Evolutionary conservation across 1,140 invertebrate species (phyloP).

Genomic region (Mesaphorura yosii): DNA sequence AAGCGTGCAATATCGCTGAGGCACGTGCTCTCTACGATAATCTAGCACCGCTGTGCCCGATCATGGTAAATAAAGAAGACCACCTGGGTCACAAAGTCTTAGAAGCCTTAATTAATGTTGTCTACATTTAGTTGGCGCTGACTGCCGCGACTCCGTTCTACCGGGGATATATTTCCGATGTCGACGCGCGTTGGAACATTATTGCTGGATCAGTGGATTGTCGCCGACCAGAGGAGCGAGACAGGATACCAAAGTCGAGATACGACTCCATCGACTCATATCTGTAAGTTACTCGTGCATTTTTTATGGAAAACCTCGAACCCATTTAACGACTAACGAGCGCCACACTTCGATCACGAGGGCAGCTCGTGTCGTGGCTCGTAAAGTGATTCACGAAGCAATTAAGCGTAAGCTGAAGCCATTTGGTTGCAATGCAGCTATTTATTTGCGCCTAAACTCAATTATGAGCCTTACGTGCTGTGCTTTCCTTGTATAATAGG

Average conservation of each 20-base stretch:
- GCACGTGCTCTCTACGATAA: slow-evolving; percentile 94
- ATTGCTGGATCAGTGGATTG: slow-evolving; percentile 92
- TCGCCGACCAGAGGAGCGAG: slow-evolving; percentile 82
- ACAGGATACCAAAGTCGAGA: slow-evolving; percentile 86
- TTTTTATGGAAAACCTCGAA: too few relatives aligned
- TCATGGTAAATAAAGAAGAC: slow-evolving; percentile 84
- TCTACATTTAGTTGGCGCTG: slow-evolving; percentile 62
- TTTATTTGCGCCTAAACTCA: too few relatives aligned
- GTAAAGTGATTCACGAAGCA: too few relatives aligned
- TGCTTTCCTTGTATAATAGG: too few relatives aligned
- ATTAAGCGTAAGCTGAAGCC: too few relatives aligned
- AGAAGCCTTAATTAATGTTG: slow-evolving; percentile 20
- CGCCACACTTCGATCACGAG: too few relatives aligned
- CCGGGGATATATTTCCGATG: slow-evolving; percentile 83
- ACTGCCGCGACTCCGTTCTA: slow-evolving; percentile 92
- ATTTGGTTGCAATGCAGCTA: too few relatives aligned
- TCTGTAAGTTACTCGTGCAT: slow-evolving; percentile 48
- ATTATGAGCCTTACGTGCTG: too few relatives aligned
- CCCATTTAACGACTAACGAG: too few relatives aligned
- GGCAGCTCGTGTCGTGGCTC: too few relatives aligned
- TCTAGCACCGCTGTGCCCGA: slow-evolving; percentile 89
- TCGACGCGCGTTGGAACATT: slow-evolving; percentile 94
- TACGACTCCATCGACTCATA: slow-evolving; percentile 98
- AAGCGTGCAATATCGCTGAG: slow-evolving; percentile 94
- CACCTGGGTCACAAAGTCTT: too few relatives aligned